phyloP scores from a whole-genome alignment of 1,140 invertebrate species.

The Coelopa frigida region DNA sequence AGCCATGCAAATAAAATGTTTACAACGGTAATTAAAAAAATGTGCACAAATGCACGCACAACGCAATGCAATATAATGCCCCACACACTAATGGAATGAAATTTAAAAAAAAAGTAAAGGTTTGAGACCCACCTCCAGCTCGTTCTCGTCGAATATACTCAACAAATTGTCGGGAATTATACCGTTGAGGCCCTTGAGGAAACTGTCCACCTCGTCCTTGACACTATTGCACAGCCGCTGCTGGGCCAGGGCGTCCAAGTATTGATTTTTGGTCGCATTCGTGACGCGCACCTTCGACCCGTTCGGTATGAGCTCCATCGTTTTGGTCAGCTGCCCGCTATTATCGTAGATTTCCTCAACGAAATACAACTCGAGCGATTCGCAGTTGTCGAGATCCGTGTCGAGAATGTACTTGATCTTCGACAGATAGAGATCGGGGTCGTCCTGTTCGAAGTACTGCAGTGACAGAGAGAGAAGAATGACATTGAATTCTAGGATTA shows the following conservation, averaged over 20 bases:
- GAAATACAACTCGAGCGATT: conserved; percentile 78
- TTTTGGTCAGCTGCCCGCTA: conserved; percentile 66
- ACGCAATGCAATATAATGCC: not conserved
- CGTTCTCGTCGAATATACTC: conserved; percentile 93
- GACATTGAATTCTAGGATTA: not conserved
- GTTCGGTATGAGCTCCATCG: conserved; percentile 67
- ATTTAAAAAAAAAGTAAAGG: no score
- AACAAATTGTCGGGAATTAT: conserved; percentile 87
- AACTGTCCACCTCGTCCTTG: conserved; percentile 78
- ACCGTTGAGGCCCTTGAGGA: conserved; percentile 82
- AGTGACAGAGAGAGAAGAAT: not conserved
- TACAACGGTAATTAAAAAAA: no score
- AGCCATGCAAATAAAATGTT: not conserved
- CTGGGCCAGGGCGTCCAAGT: conserved; percentile 83
- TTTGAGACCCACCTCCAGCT: conserved; percentile 70
- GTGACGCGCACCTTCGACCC: conserved; percentile 52
- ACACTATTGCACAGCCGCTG: conserved; percentile 75
- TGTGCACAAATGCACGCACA: not conserved
- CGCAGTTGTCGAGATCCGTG: conserved; percentile 67
- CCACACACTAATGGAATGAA: no score
- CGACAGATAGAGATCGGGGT: conserved; percentile 83
- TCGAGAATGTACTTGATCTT: conserved; percentile 91
- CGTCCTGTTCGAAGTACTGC: conserved; percentile 89
- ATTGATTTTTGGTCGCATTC: conserved; percentile 48
- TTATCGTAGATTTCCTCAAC: conserved; percentile 82